Evolutionary conservation across 35 echinoderm and acorn worm species (phyloP).

Genomic region (Lytechinus variegatus): DNA sequence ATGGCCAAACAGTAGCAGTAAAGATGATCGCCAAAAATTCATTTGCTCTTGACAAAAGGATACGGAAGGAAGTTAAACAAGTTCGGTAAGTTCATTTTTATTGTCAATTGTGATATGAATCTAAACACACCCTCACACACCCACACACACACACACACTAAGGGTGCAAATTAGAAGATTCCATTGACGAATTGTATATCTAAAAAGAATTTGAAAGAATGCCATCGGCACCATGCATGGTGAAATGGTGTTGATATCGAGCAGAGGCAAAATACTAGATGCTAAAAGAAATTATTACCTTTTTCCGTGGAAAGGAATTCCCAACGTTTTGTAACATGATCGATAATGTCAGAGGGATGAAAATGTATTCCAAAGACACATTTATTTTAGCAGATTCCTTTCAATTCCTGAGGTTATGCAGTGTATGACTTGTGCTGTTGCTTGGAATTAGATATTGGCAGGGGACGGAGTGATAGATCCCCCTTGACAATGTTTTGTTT

Average conservation of each 20-base stretch:
- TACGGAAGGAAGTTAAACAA: constrained; percentile 94
- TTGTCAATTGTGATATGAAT: not conserved
- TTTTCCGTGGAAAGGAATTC: not conserved
- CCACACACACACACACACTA: too few relatives aligned
- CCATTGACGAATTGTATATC: too few relatives aligned
- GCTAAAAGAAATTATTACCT: not conserved
- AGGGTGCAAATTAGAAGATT: too few relatives aligned
- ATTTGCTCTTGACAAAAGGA: constrained; percentile 88
- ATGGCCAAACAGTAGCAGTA: constrained; percentile 94
- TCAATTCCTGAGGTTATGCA: not conserved
- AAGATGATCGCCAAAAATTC: constrained; percentile 83
- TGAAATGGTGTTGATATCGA: not conserved
- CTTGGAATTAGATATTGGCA: not conserved
- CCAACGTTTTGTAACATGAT: not conserved
- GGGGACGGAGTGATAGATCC: not conserved
- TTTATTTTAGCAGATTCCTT: not conserved
- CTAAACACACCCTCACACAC: too few relatives aligned
- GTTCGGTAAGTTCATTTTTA: constrained; percentile 73
- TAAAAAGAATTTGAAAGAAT: too few relatives aligned
- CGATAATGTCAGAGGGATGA: not conserved
- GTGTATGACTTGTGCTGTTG: not conserved
- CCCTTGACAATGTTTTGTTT: not conserved
- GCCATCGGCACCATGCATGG: too few relatives aligned
- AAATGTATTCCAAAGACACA: not conserved
- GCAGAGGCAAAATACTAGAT: not conserved